Percentiles rank a stretch among this genome's conserved stretches.
Conservation (phyloP, 1,140 invertebrate genomes). For the Magallana angulata region DNA sequence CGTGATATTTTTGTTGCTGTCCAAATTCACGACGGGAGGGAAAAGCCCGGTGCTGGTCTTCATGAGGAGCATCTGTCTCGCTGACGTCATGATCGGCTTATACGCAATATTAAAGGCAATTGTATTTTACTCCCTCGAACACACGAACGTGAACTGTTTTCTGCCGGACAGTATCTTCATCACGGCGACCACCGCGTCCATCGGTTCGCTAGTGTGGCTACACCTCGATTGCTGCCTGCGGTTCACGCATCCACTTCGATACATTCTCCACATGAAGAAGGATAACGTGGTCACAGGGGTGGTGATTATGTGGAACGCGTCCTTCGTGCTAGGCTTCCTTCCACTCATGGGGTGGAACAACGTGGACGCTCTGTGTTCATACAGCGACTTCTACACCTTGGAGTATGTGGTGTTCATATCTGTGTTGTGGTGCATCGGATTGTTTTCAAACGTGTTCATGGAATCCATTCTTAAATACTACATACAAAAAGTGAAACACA, state of each 20-base stretch:
- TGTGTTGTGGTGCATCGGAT: conserved; percentile 51
- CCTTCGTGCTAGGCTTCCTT: conserved; percentile 73
- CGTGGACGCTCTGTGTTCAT: conserved; percentile 49
- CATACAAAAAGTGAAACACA: conserved; percentile 50
- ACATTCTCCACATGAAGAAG: conserved; percentile 65
- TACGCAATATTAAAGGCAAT: conserved; percentile 71
- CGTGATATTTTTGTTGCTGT: conserved; percentile 60
- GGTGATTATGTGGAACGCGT: conserved; percentile 70
- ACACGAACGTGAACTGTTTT: conserved; percentile 69
- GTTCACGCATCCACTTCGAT: conserved; percentile 62
- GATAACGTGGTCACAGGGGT: conserved; percentile 67
- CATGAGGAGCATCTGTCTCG: conserved; percentile 68
- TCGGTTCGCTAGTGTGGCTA: conserved; percentile 65
- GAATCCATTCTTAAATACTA: conserved; percentile 49
- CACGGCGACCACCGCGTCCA: conserved; percentile 64
- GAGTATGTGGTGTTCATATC: conserved; percentile 62
- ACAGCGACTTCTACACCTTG: conserved; percentile 64
- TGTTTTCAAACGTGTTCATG: conserved; percentile 49
- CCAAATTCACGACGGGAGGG: conserved; percentile 67
- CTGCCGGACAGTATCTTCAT: conserved; percentile 74
- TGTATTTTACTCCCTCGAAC: conserved; percentile 60
- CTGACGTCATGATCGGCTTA: conserved; percentile 66
- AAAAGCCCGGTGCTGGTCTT: conserved; percentile 70
- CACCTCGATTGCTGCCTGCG: conserved; percentile 68
- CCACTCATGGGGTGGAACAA: conserved; percentile 71